Conservation (phyloP, 2,888 invertebrate species). For the Watsonalla cultraria region DNA sequence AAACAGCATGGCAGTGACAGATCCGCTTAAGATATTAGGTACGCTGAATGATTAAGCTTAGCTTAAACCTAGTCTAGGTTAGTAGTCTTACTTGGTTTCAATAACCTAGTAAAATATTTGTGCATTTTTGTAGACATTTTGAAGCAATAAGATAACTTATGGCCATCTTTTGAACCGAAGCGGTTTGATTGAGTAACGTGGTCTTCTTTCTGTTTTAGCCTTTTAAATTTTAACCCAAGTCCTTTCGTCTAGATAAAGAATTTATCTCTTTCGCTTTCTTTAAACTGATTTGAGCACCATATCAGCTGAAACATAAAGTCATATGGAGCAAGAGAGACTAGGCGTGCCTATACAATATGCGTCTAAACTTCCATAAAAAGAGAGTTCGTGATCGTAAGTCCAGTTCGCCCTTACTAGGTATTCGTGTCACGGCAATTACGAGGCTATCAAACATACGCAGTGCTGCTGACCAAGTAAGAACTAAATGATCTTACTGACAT, state of each 20-base stretch:
- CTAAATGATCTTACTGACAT: neutral
- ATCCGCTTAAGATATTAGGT: neutral
- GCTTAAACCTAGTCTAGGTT: neutral
- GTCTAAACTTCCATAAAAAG: conserved; percentile 24
- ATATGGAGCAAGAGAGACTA: conserved; percentile 8
- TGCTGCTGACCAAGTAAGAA: neutral
- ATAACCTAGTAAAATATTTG: no score
- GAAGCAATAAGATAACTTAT: no score
- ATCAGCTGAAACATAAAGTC: conserved; percentile 1
- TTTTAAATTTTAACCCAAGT: no score
- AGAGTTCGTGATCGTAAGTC: conserved; percentile 24
- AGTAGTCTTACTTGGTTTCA: no score
- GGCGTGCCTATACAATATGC: conserved; percentile 10
- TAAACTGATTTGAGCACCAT: neutral
- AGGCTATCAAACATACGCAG: conserved; percentile 25
- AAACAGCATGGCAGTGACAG: neutral
- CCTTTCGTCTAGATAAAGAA: no score
- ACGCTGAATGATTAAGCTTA: neutral
- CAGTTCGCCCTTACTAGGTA: conserved; percentile 43
- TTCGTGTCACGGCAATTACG: conserved; percentile 56
- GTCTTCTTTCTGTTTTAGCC: no score
- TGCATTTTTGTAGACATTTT: no score
- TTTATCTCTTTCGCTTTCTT: no score
- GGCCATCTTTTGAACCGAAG: no score
- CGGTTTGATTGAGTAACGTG: no score